phyloP scores from a whole-genome alignment of 1,140 invertebrate genomes.

The Mercenaria mercenaria region DNA sequence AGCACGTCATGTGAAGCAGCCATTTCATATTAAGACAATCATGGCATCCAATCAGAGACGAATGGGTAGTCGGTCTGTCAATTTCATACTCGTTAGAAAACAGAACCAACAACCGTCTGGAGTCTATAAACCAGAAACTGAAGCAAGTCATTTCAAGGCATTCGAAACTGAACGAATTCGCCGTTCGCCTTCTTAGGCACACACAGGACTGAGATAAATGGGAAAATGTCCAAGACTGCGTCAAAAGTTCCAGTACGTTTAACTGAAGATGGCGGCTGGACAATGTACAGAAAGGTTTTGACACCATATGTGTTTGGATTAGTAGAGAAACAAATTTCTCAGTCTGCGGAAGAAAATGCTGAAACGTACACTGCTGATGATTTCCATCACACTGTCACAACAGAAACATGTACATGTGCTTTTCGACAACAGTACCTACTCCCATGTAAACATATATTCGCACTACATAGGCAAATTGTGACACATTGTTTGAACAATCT shows the following conservation, averaged over 20 bases:
- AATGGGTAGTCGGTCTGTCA: no score
- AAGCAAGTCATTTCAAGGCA: no score
- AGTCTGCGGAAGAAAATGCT: no score
- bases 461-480: no score
- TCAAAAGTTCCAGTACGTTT: background rate
- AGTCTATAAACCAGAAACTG: no score
- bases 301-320: background rate
- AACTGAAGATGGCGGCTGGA: background rate
- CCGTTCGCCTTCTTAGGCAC: background rate
- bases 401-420: background rate
- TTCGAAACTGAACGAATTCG: background rate
- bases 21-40: background rate
- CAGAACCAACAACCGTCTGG: background rate
- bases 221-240: background rate
- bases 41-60: background rate
- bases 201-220: background rate
- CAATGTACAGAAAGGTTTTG: background rate
- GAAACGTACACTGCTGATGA: background rate
- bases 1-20: background rate
- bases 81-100: background rate
- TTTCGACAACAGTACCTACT: background rate
- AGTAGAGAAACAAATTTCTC: background rate
- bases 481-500: background rate
- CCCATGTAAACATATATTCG: background rate
- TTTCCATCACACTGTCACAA: no score